Base-by-base conservation (phyloP, 2,888 invertebrate species). In the Chrysodeixis includens region DNA sequence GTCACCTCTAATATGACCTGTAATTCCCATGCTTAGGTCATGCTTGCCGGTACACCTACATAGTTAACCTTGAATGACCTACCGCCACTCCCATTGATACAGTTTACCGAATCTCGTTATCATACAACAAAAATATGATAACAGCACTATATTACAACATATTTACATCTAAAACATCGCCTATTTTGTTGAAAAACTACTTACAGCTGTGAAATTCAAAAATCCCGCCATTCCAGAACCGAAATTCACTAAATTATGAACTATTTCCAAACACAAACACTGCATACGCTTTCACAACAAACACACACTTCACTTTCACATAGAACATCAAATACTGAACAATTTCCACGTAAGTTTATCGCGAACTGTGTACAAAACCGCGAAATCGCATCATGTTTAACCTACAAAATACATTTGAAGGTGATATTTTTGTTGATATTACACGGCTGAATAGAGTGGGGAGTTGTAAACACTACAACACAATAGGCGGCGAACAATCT, bases 401-500 rank as follows among this genome's bases (percentile, higher is more conserved):
- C 95, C 95, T 95, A 95, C 95, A 95, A 94, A 93, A 93, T 91
- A 90, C 88, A 85, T 94, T 93, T 95, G 95, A 95, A 95, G 95
- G 95, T 95, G 95, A 95, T 94, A 95, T 92, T 94, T 93, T 94
- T 95, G 94, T 95, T 95, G 94, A 93, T 95, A 93, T 93, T 86
- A 93, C 80, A 70, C 92, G 85, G 74, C 85, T 82, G 74, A 62
- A 73, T 87, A 72, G 56, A 72, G 78, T 86, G 54, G 79, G 54
- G 59, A 63, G 68, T 53, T 61, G 66, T 65, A 71, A 81, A 82
- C 74, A 79, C 82, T 81, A 78, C 66, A 77, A 78, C 69, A 74
- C 70, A 82, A 74, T 78, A 67, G 65, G 63, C 68, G 59, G 62
- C 66, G 53, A 69, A 67, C 81, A 74, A 73, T 83, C 82, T 70